Conservation (phyloP, 2,888 invertebrate genomes). For the Trachelus stipa region DNA sequence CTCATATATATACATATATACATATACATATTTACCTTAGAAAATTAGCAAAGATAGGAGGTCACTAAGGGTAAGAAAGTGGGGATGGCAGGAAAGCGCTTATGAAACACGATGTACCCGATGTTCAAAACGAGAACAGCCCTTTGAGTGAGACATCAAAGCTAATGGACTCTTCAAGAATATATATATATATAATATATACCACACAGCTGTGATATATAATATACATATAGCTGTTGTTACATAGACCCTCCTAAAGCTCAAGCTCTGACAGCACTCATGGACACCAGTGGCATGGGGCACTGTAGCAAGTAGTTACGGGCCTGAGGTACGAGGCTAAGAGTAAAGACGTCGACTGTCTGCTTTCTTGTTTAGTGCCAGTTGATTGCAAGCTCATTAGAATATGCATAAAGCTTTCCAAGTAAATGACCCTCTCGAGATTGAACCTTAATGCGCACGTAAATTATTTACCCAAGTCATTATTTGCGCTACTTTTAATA, state of each 20-base stretch:
- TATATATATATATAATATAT: neutral
- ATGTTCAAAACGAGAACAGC: constrained; percentile 54
- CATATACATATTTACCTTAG: constrained; percentile 40
- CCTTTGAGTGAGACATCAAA: constrained; percentile 63
- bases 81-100: constrained; percentile 46
- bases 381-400: constrained; percentile 53
- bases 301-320: neutral
- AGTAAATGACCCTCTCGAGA: neutral
- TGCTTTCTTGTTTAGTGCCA: constrained; percentile 38
- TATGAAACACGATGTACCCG: constrained; percentile 61
- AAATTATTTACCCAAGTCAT: neutral
- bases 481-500: neutral
- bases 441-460: neutral
- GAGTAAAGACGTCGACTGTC: constrained; percentile 14
- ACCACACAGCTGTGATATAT: neutral
- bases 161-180: constrained; percentile 54
- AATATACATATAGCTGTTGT: neutral
- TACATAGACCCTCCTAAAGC: neutral
- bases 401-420: constrained; percentile 43
- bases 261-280: neutral
- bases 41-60: constrained; percentile 32
- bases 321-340: neutral
- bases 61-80: constrained; percentile 41
- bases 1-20: constrained; percentile 12
- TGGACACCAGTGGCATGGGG: neutral